Conservation (phyloP, 2,113 vertebrate species). For the Ramphastos sulfuratus region DNA sequence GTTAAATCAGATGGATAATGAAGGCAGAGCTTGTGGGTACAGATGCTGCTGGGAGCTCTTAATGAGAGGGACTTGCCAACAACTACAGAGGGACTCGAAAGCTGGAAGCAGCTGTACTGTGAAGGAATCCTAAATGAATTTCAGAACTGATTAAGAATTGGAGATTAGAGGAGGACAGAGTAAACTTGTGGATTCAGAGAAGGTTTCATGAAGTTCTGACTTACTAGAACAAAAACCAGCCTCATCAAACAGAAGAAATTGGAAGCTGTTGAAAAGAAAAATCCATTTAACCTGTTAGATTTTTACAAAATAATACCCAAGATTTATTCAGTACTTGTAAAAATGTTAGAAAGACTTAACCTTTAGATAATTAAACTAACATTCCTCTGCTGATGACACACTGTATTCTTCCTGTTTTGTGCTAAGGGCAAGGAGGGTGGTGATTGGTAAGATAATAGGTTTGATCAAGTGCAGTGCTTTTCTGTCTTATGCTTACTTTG, state of each 20-base stretch:
- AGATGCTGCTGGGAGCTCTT: conserved; percentile 25
- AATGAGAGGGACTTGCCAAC: conserved; percentile 33
- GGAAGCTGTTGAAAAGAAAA: not conserved
- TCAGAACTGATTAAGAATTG: conserved; percentile 13
- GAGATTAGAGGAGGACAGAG: conserved; percentile 12
- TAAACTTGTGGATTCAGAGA: not conserved
- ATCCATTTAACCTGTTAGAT: not conserved
- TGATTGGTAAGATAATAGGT: not conserved
- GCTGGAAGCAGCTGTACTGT: not conserved
- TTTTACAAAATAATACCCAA: not conserved
- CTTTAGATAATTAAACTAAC: not conserved
- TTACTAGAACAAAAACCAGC: not conserved
- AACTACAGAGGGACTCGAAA: not conserved
- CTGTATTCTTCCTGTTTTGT: not conserved
- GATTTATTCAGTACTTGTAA: not conserved
- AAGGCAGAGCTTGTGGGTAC: conserved; percentile 31
- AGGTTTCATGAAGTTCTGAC: not conserved
- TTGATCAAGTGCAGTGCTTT: not conserved
- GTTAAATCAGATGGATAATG: not conserved
- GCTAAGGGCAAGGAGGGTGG: not conserved
- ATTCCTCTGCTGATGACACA: not conserved
- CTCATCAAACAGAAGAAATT: not conserved
- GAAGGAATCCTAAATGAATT: conserved; percentile 11
- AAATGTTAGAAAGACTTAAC: not conserved
- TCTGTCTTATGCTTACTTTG: not conserved